A percentile compares a stretch with the other conserved stretches of the same genome.
These are phyloP conservation scores for Rhadinocentrus ornatus DNA, from an alignment of 2,797 vertebrate species.

Conservation along the genomic window DNA sequence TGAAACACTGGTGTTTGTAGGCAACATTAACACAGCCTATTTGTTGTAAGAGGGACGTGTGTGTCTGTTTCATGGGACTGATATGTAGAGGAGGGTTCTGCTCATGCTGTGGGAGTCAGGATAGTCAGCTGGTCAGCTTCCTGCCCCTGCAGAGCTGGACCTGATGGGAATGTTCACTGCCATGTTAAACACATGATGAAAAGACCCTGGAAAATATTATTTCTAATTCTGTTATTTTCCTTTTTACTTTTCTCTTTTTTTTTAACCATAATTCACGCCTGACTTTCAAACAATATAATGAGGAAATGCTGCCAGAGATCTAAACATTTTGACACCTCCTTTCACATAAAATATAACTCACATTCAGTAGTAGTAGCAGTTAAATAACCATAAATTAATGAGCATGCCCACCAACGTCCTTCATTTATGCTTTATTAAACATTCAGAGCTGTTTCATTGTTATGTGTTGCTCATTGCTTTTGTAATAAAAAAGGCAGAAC, in stretches of 20 bases:
- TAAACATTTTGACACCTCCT: not conserved
- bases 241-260: not conserved
- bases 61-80: conserved; percentile 7
- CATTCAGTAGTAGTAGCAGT: not conserved
- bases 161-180: conserved; percentile 3
- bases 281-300: not conserved
- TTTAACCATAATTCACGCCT: no score
- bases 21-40: not conserved
- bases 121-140: conserved; percentile 32
- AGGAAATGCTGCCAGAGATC: not conserved
- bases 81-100: conserved; percentile 9
- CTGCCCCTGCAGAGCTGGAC: conserved; percentile 26
- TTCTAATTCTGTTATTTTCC: not conserved
- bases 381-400: not conserved
- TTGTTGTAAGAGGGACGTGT: not conserved
- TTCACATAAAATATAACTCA: not conserved
- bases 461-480: no score
- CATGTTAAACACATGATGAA: conserved; percentile 14
- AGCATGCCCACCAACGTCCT: not conserved
- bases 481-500: no score
- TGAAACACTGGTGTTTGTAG: no score
- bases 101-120: conserved; percentile 40
- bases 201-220: not conserved
- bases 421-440: not conserved
- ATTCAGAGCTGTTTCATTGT: no score